These are phyloP conservation scores for Phymatocera aterrima DNA, from an alignment of 2,888 invertebrate genomes.

Conservation along the genomic window DNA sequence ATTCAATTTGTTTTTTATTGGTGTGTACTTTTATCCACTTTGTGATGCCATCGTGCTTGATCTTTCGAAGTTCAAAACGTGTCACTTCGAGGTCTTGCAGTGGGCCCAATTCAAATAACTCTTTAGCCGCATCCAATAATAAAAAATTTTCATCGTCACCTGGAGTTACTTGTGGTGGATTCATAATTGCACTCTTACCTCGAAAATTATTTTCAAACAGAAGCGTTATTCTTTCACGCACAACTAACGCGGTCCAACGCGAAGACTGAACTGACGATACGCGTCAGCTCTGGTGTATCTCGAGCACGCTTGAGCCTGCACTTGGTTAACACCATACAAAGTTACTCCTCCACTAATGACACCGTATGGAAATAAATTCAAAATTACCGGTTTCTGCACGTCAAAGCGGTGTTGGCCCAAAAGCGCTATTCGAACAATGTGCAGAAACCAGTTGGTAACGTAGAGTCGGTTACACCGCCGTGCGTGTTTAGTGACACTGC, in stretches of 20 bases:
- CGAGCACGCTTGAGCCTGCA: not conserved
- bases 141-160: not conserved
- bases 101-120: not conserved
- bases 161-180: not conserved
- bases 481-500: not conserved
- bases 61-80: conserved; percentile 24
- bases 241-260: not conserved
- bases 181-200: not conserved
- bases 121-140: not conserved
- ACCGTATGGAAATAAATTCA: conserved; percentile 10
- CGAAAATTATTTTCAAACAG: too few relatives aligned
- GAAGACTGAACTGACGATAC: not conserved
- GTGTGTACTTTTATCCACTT: conserved; percentile 21
- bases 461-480: conserved; percentile 5
- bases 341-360: not conserved
- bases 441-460: not conserved
- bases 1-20: not conserved
- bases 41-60: not conserved
- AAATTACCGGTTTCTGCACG: not conserved
- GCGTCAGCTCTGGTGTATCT: not conserved
- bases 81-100: not conserved
- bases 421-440: not conserved
- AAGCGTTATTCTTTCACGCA: not conserved
- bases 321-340: not conserved
- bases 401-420: not conserved